phyloP scores from a whole-genome alignment of 2,888 invertebrate genomes.

The Didymodactylos carnosus region DNA sequence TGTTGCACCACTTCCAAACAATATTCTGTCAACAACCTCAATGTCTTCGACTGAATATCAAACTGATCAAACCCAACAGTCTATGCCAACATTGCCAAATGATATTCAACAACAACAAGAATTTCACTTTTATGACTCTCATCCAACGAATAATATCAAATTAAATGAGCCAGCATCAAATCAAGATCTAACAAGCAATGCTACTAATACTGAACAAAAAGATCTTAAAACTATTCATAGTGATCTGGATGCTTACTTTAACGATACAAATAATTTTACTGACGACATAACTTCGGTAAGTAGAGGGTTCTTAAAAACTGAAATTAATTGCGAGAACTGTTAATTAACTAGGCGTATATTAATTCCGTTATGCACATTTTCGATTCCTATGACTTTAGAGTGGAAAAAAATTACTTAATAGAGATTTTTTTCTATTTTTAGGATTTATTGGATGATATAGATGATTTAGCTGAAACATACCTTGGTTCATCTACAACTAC shows the following conservation, averaged over 20 bases:
- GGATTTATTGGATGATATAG: neutral
- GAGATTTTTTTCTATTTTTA: neutral
- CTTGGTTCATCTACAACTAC: neutral
- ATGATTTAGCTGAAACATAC: neutral
- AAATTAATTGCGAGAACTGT: too few species aligned
- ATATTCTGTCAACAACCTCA: too few species aligned
- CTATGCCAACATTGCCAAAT: neutral
- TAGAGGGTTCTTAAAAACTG: too few species aligned
- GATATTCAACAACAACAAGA: neutral
- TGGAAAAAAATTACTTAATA: neutral
- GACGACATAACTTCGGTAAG: neutral
- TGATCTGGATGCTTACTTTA: neutral
- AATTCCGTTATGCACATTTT: too few species aligned
- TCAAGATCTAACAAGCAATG: too few species aligned
- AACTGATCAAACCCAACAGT: neutral
- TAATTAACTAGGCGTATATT: too few species aligned
- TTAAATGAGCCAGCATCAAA: too few species aligned
- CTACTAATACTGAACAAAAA: neutral
- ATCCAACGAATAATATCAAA: too few species aligned
- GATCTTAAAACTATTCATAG: neutral
- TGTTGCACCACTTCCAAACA: neutral
- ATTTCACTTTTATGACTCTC: too few species aligned
- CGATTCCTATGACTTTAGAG: neutral
- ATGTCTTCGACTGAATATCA: too few species aligned
- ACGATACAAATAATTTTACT: neutral